Evolutionary conservation across 2,888 invertebrate genomes (phyloP).

Genomic region (Anagyrus pseudococci): DNA sequence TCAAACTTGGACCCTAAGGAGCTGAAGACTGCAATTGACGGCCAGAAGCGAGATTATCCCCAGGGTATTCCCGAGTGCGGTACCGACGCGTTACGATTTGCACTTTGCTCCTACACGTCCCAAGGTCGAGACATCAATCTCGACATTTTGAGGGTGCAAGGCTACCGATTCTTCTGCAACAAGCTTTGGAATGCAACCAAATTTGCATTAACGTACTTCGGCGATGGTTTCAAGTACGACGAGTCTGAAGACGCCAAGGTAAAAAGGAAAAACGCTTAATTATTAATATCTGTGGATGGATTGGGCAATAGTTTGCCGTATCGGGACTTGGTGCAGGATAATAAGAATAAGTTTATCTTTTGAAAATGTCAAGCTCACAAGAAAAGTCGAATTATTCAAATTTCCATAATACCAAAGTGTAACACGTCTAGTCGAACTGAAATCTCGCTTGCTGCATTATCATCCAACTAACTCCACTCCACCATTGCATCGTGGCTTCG

Average conservation of each 20-base stretch:
- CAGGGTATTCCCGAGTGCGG: conserved; percentile 97
- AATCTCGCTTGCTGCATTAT: no score
- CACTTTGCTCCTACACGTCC: conserved; percentile 86
- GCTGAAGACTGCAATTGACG: conserved; percentile 61
- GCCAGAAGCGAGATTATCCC: conserved; percentile 69
- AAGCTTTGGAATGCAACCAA: conserved; percentile 99
- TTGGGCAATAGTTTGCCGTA: no score
- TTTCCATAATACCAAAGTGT: no score
- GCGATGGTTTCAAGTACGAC: conserved; percentile 65
- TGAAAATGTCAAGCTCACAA: no score
- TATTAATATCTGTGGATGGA: no score
- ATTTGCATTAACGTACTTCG: conserved; percentile 83
- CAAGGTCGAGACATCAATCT: conserved; percentile 95
- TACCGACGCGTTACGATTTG: conserved; percentile 91
- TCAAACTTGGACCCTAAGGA: conserved; percentile 90
- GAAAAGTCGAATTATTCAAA: no score
- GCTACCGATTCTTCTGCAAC: conserved; percentile 97
- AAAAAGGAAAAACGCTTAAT: no score
- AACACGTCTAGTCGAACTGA: no score
- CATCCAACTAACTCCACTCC: no score
- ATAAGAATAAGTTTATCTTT: no score
- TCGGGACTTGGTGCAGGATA: no score
- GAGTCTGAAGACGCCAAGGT: conserved; percentile 50
- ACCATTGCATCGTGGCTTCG: no score
- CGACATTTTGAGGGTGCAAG: conserved; percentile 92